Base-by-base conservation (phyloP, 2,113 vertebrate species). In the Thymallus thymallus region DNA sequence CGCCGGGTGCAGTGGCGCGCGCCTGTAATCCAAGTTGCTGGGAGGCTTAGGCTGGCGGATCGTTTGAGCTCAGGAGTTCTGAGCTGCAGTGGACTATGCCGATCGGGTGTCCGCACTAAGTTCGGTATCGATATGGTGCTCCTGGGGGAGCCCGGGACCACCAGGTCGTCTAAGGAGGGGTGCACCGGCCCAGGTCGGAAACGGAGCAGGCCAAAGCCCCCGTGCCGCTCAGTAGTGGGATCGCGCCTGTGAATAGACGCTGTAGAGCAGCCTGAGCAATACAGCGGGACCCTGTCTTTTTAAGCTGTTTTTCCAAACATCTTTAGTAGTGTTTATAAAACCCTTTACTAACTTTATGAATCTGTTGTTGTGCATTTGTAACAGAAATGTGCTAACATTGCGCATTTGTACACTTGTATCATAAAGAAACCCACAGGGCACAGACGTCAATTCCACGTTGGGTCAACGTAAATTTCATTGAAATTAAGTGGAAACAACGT, bases 171-270 rank as follows among this genome's bases (percentile, higher is more conserved):
- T 85, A 79, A 86, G 76, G 87, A 88, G 91, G 92, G 91, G 90
- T 91, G 92, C 91, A 88, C 89, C 72, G 78, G 93, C 85, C 86
- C 80, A 78, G 89, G 80, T 73, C 76, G 76, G 88, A 88, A 81
- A 92, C 80, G 92, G 93, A 94, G 93, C 93, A 93, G 93, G 92
- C 91, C 91, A 94, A 94, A 93, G 76, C 92, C 92, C 91, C 92
- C 87, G 81, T 92, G 90, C 78, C 30, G 87, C 22, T 93, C 92
- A 68, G 93, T 92, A 92, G 93, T 74, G 90, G 92, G 91, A 92
- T 79, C 18, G 91, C 89, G 87, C 91, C 93, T 88, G 92, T 93
- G 93, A 94, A 90, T 90, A 91, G 94, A 76, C 77, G 75, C 89
- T 91, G 93, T 1, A 90, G 93, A 80, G 46, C 92, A 93, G 92